Evolutionary conservation across 2,888 invertebrate genomes (phyloP), one percentile per base, ranked within the genome.

Genomic region (Netelia virgata): DNA sequence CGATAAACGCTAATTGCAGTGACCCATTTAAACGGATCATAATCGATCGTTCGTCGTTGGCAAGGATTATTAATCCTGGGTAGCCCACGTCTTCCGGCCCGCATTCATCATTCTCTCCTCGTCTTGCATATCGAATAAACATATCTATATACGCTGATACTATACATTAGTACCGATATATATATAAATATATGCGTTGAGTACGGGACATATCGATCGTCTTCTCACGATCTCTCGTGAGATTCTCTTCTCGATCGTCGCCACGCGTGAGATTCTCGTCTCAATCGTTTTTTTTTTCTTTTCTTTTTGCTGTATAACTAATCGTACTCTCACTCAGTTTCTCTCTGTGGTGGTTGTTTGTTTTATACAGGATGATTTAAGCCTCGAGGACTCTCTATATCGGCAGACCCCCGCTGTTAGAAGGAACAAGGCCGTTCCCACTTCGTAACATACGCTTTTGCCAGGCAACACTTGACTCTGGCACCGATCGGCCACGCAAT

Each of bases 321-420:
- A 10, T 47, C 47, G 36, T 70, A 53, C 70, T 55, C 47, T 53
- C 68, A 36, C 36, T 36, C 36, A 6, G 36, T 55, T 70, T 70
- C 28, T 70, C 70, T 14, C 28, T 28, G 28, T 47, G 11, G n/a
- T 53, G 28, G 28, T 28, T 57, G 16, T 66, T 57, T 76, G 76
- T 68, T 88, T 88, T 87, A 88, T 88, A 84, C 76, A 75, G 83
- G 87, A 90, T 90, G 89, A 90, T 90, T 90, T 88, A 85, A 90
- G 88, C 68, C 57, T 43, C 66, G 16, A 57, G 20, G 86, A 86
- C 85, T 87, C 86, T 86, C 87, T 85, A 87, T 87, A 86, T 69
- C 61, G 55, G 72, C 86, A 88, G 89, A 89, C 91, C 90, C 89
- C 91, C 87, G 90, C 91, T 91, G 91, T 90, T 91, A 90, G 85